These are phyloP conservation scores for Origma solitaria DNA, from an alignment of 2,113 vertebrate genomes.

Conservation along the genomic window DNA sequence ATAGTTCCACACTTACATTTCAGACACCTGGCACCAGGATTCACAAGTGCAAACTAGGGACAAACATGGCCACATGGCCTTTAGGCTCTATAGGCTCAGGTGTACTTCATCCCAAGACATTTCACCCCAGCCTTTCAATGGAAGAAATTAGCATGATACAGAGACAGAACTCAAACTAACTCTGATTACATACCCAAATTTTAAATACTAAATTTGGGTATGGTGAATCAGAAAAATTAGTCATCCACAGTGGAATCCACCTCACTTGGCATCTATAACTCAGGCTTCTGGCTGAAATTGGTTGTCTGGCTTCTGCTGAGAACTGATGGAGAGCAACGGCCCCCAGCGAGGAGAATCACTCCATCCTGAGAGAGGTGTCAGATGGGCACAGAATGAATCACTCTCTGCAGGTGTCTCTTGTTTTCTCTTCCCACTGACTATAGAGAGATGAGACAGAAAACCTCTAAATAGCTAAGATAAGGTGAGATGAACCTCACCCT, in stretches of 20 bases:
- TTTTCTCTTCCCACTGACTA: not conserved
- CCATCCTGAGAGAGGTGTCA: not conserved
- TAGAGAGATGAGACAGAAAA: not conserved
- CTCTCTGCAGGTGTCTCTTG: slow-evolving; percentile 36
- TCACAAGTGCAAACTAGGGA: not conserved
- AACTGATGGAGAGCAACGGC: not conserved
- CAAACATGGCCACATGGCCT: not conserved
- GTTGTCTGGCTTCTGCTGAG: not conserved
- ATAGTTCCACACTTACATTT: not conserved
- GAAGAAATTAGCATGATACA: not conserved
- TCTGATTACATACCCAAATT: not conserved
- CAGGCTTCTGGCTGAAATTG: not conserved
- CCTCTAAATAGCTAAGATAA: slow-evolving; percentile 22
- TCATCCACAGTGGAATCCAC: not conserved
- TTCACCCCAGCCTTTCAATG: not conserved
- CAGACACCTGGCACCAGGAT: not conserved
- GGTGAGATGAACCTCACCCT: slow-evolving; percentile 27
- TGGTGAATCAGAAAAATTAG: slow-evolving; percentile 1
- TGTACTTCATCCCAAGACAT: not conserved
- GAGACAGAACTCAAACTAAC: not conserved
- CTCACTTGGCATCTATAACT: not conserved
- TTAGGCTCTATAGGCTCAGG: not conserved
- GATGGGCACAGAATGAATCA: slow-evolving; percentile 37
- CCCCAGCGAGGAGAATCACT: not conserved
- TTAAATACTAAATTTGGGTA: not conserved